Evolutionary conservation across 53 echinoderm and acorn worm genomes (phyloP), one percentile per base, ranked within the genome.

Genomic region (Echinometra lucunter): DNA sequence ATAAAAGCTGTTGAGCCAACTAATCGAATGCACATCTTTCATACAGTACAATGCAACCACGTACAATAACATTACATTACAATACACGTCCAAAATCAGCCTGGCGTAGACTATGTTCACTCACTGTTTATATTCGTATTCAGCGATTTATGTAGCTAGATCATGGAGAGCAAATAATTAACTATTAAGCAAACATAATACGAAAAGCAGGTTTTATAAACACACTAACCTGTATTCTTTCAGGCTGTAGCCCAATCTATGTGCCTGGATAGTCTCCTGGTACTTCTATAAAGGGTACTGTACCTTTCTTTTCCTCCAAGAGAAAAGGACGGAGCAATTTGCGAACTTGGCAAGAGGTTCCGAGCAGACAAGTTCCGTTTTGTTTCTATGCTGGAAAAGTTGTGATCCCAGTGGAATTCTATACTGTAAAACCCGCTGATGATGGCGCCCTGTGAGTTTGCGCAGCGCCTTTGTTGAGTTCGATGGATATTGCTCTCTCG

Each of bases 321-420:
- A 49, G 27, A 16, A 30, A 28, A 47, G 85, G 45, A 49, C 49
- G 28, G 85, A 18, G 85, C n/a, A 47, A 49, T 27, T 85, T 49
- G 47, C 49, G 12, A n/a, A 85, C 85, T 85, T 85, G 85, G 47
- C 85, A 49, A 49, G 85, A 13, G 49, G 85, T 85, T 28, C 49
- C 27, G 13, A 85, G 53, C 85, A 85, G 85, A 85, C 85, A 49
- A 85, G 28, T n/a, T 85, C 12, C 49, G 47, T 0, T 49, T 45
- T 85, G n/a, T 49, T 45, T 15, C 28, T 15, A 13, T 49, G 47
- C 49, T 53, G 49, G 49, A n/a, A 7, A 49, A 85, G 49, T n/a
- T 47, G 21, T 11, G 85, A 85, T n/a, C 45, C 45, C 15, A 2
- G 10, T n/a, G 17, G 42, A 32, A 37, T 19, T 80, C 6, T 47